Conservation (phyloP, 2,797 vertebrate species). For the Amphiprion clarkii region DNA sequence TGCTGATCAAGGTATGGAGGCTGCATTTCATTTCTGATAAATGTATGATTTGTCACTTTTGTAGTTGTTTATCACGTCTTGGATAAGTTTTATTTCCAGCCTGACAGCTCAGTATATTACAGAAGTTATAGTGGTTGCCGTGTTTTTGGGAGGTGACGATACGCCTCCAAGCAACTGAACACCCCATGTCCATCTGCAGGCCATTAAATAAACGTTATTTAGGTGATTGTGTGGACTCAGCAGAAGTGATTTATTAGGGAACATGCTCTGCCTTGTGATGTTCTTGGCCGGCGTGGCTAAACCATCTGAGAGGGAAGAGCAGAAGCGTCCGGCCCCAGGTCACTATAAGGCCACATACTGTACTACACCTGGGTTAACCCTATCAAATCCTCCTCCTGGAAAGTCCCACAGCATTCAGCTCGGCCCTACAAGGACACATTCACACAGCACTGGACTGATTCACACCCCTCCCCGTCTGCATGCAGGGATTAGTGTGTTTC, state of each 20-base stretch:
- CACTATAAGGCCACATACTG: neutral
- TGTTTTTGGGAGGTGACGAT: slow-evolving; percentile 32
- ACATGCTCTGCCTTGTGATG: slow-evolving; percentile 51
- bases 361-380: slow-evolving; percentile 7
- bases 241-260: slow-evolving; percentile 71
- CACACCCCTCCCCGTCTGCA: neutral
- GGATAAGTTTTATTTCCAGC: neutral
- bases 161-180: slow-evolving; percentile 46
- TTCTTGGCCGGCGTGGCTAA: slow-evolving; percentile 45
- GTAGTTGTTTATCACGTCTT: neutral
- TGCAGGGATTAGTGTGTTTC: slow-evolving; percentile 34
- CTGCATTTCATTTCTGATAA: neutral
- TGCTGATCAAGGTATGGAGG: slow-evolving; percentile 75
- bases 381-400: slow-evolving; percentile 32
- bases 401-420: slow-evolving; percentile 35
- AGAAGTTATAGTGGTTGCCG: slow-evolving; percentile 12
- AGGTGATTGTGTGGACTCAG: slow-evolving; percentile 62
- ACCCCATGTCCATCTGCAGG: slow-evolving; percentile 44
- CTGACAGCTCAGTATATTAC: slow-evolving; percentile 4
- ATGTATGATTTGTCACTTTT: neutral
- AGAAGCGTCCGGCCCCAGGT: neutral
- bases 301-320: slow-evolving; percentile 22
- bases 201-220: slow-evolving; percentile 72
- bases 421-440: slow-evolving; percentile 30
- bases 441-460: slow-evolving; percentile 13